Evolutionary conservation across 2,797 vertebrate genomes (phyloP), one percentile per base, ranked within the genome.

Genomic region (Notoglanidium macrostoma): DNA sequence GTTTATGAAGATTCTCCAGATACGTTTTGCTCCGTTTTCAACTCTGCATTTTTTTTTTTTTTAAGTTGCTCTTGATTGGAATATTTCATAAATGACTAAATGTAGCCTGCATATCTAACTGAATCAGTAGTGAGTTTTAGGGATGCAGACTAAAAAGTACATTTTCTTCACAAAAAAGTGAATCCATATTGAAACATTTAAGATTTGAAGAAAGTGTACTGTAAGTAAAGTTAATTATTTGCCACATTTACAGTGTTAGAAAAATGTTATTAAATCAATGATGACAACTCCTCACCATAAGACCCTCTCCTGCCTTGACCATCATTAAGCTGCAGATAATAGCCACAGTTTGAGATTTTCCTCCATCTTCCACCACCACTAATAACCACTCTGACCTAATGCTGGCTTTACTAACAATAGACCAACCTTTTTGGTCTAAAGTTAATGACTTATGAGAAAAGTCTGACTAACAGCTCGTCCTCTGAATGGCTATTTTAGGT

Each of bases 371-470:
- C 55, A 61, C 32, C 32, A 40, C 21, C 21, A 7, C 4, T 55
- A 55, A 79, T 80, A 40, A 61, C 10, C 8, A 14, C 54, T 59
- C 51, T 55, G 51, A 80, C 32, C 2, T 59, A 44, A 80, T 59
- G 21, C 21, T 59, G 55, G 32, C 55, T 80, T 80, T 61, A 14
- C 19, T 61, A 80, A 80, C 78, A 80, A 80, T 61, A 80, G 78
- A 26, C 11, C 32, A 80, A 77, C 15, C 55, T 40, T 80, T 80
- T n/a, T 10, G 21, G 57, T 32, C n/a, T 26, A 40, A 59, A 61
- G 19, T 80, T 26, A 1, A 61, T 40, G 19, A 44, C 54, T 17
- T 61, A 59, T 40, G 78, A 21, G 54, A 57, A 51, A 44, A 14
- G 17, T 57, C 54, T 59, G 54, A 59, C n/a, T 79, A 79, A 35